These are phyloP conservation scores for Chelonus formosanus DNA, from an alignment of 2,888 invertebrate genomes.

Conservation along the genomic window DNA sequence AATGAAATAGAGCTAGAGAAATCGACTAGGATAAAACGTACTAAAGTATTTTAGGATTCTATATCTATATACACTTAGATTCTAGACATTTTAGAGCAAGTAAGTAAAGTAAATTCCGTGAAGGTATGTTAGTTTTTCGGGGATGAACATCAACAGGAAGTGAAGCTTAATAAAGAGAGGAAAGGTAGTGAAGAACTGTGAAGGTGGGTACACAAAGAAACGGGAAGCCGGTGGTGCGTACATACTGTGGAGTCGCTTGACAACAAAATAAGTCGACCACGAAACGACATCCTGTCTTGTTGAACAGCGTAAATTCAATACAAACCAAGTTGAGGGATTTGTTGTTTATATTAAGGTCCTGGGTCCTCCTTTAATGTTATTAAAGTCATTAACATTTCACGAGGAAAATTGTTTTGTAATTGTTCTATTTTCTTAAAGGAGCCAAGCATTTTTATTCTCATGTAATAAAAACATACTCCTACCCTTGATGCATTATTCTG, in stretches of 20 bases:
- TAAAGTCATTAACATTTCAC: too few relatives aligned
- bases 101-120: background rate
- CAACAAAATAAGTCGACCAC: conserved; percentile 62
- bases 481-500: too few relatives aligned
- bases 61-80: background rate
- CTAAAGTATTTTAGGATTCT: background rate
- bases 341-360: conserved; percentile 1
- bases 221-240: conserved; percentile 38
- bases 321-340: background rate
- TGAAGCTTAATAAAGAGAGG: conserved; percentile 51
- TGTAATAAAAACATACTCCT: too few relatives aligned
- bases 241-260: conserved; percentile 29
- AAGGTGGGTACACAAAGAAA: conserved; percentile 34
- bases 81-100: background rate
- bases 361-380: too few relatives aligned
- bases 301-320: background rate
- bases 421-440: too few relatives aligned
- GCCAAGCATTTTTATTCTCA: too few relatives aligned
- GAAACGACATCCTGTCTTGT: conserved; percentile 59
- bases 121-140: background rate
- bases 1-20: background rate
- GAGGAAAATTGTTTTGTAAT: too few relatives aligned
- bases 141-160: conserved; percentile 46
- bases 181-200: conserved; percentile 40
- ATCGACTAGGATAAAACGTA: background rate